Evolutionary conservation across 2,888 invertebrate species (phyloP), one percentile per base, ranked within the genome.

Genomic region (Drepanosiphum platanoidis): DNA sequence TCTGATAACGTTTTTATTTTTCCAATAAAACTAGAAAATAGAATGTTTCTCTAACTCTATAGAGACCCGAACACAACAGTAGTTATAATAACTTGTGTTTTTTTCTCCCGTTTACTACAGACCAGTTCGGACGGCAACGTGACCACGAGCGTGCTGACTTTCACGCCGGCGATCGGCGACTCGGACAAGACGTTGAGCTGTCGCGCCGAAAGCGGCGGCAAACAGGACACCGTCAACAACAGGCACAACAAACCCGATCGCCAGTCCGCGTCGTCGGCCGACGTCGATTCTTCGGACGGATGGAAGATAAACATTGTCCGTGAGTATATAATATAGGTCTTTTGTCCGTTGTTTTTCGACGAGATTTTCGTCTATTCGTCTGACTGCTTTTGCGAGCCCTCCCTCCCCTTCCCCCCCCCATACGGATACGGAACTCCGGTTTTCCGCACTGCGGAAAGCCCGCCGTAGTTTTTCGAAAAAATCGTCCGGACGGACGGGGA

Each of bases 221-320:
- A 81, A 64, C 34, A 86, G n/a, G 86, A 86, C 13, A 64, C 22
- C 27, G 66, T 68, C 0, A 86, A 77, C n/a, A 74, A 75, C 32
- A 52, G 58, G 22, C 83, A 83, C 46, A 32, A 27, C n/a, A 52
- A 74, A 34, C 42, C 36, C 42, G 61, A 36, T 42, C 74, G 46
- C 13, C 74, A 83, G 5, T 13, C n/a, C n/a, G n/a, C 80, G 22
- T 72, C 86, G 15, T 78, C 86, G 4, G 87, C 87, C 34, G 91
- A 93, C 77, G 91, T 93, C 87, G 92, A 96, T 42, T 93, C 93
- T 88, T 88, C 88, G 80, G 88, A 88, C 81, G 88, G 87, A 22
- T 88, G 88, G 88, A 88, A 88, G 81, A 87, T 88, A 9, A 88
- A 88, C 86, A 88, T 88, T 86, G 87, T 87, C 64, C 88, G 88